Evolutionary conservation across 1,140 invertebrate genomes (phyloP), one percentile per base, ranked within the genome.

Genomic region (Adoxophyes honmai): DNA sequence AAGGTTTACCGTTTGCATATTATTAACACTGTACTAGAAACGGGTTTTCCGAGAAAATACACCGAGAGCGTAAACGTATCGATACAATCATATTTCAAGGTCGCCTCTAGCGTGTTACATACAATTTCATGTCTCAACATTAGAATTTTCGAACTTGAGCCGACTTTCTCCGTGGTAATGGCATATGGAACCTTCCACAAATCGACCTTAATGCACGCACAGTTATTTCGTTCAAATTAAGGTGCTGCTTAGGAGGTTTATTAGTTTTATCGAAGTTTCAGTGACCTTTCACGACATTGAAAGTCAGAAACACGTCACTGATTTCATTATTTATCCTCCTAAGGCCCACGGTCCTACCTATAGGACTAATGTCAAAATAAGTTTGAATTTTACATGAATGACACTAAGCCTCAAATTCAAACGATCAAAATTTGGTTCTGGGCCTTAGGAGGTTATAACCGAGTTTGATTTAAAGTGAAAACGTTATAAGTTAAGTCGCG

Each of bases 11-110:
- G 6, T 28, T 28, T 28, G 6, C 21, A 28, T 28, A 28, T 28
- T 3, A 28, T 28, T 28, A 3, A 28, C 21, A 28, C 2, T 28
- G 21, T 28, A 28, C n/a, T n/a, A n/a, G n/a, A n/a, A n/a, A n/a
- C n/a, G n/a, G n/a, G n/a, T 3, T 28, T 28, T 28, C 2, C 6
- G 6, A 28, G 21, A 28, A 28, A 28, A 6, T 28, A 28, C 21
- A 28, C 2, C 6, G 21, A 28, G 21, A 28, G 21, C 21, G 21
- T 28, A 28, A 28, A 18, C 33, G 52, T 38, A 60, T 57, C 55
- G 52, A 57, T 33, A 58, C 21, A 57, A 62, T 54, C 39, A 44
- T 18, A 51, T 44, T 56, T 57, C 62, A 64, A 56, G 62, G 62
- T 11, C 28, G 57, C 59, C 21, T 51, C 11, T 64, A 16, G 54